Evolutionary conservation across 2,113 vertebrate species (phyloP), one percentile per base, ranked within the genome.

Genomic region (Gallinago jamesoni): DNA sequence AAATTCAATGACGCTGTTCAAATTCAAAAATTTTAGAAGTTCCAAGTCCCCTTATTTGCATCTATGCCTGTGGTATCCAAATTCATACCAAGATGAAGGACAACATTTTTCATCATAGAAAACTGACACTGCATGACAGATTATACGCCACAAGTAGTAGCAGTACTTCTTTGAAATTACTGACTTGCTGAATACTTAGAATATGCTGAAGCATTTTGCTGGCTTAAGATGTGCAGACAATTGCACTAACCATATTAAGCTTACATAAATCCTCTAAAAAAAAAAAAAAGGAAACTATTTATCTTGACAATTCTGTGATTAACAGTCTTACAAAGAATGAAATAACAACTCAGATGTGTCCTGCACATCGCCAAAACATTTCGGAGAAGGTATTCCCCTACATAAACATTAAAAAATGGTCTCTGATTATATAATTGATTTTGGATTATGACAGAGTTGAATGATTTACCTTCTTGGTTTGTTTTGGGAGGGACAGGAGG

Each of bases 51-150:
- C 2, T 13, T 37, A 83, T 56, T 90, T 45, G 30, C 25, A 48
- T 47, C 25, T 39, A 59, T 76, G 28, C 25, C 48, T 68, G 21
- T 0, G 0, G 35, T 27, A 68, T 27, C 10, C 6, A 8, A 31
- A 24, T 85, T 72, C 45, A 11, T 67, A 82, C 16, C n/a, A 52
- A 68, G 47, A 68, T 17, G 52, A 83, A 72, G 35, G 47, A 64
- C 14, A 82, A 39, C 1, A 57, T 31, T 85, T 82, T 75, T 93
- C 41, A 62, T 60, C 53, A 25, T 0, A 52, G 35, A 82, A 87
- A 82, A 55, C 28, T 67, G 81, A 57, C 63, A 74, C 24, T 64
- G 20, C n/a, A 7, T 47, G 66, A 87, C 52, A 90, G 43, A 79
- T 68, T 14, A 75, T 12, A 59, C 45, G 24, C 57, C 43, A 72